Conservation (phyloP, 1,140 invertebrate species). For the Periplaneta americana region DNA sequence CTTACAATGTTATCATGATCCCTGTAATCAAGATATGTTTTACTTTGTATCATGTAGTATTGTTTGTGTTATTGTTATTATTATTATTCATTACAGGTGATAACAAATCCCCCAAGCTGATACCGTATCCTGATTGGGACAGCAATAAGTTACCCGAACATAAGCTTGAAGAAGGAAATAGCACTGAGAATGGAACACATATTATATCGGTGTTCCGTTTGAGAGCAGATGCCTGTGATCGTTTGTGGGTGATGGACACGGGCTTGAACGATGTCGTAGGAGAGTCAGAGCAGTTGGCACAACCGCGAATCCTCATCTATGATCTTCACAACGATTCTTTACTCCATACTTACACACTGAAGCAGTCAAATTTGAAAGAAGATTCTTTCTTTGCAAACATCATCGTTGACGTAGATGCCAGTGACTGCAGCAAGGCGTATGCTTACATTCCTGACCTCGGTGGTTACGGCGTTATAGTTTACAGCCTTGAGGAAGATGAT, state of each 20-base stretch:
- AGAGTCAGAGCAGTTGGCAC: conserved; percentile 48
- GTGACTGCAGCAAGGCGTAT: conserved; percentile 64
- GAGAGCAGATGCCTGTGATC: conserved; percentile 60
- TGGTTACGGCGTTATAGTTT: conserved; percentile 67
- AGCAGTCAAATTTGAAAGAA: conserved; percentile 50
- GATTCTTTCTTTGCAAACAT: conserved; percentile 71
- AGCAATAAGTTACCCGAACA: conserved; percentile 47
- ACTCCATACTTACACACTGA: conserved; percentile 56
- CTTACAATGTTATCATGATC: too few species aligned
- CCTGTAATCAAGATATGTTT: too few species aligned
- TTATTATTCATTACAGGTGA: neutral
- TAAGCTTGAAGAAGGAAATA: conserved; percentile 26
- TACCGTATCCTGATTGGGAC: conserved; percentile 62
- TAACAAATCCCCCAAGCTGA: conserved; percentile 32
- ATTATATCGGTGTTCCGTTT: conserved; percentile 63
- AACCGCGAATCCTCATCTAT: conserved; percentile 61
- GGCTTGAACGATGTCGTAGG: conserved; percentile 67
- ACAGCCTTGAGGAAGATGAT: conserved; percentile 61
- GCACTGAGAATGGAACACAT: conserved; percentile 44
- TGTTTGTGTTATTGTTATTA: too few species aligned
- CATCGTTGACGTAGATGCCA: conserved; percentile 58
- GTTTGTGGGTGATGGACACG: conserved; percentile 69
- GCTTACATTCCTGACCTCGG: conserved; percentile 70
- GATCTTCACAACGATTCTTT: conserved; percentile 66
- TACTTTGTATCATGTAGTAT: too few species aligned